A percentile compares a stretch with the other conserved stretches of the same genome.
These are phyloP conservation scores for Amphiprion percula DNA, from an alignment of 2,113 vertebrate species.

Conservation along the genomic window DNA sequence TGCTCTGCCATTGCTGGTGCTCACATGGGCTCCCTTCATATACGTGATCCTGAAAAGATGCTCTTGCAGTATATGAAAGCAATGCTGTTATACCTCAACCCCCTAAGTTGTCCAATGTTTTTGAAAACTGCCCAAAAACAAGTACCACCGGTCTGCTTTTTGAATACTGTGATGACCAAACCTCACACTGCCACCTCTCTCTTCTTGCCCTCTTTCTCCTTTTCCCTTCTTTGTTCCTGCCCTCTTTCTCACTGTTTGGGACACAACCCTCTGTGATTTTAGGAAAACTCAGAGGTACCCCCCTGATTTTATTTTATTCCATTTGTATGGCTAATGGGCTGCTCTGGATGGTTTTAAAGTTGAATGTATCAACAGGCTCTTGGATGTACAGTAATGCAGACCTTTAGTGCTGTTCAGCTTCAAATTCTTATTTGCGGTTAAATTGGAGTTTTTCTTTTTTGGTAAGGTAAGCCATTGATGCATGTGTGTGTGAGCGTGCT, in stretches of 20 bases:
- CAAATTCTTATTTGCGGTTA: conserved; percentile 33
- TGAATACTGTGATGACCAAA: conserved; percentile 49
- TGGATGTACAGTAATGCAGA: conserved; percentile 40
- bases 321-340: conserved; percentile 57
- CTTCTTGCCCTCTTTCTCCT: conserved; percentile 33
- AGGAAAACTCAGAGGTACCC: conserved; percentile 74
- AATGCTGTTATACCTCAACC: conserved; percentile 42
- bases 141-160: conserved; percentile 51
- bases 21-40: conserved; percentile 59
- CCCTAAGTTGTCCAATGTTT: conserved; percentile 38
- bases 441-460: conserved; percentile 52
- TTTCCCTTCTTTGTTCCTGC: conserved; percentile 34
- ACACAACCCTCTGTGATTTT: conserved; percentile 72
- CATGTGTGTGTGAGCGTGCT: conserved; percentile 34
- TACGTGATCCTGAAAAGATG: conserved; percentile 65
- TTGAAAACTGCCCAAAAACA: conserved; percentile 50
- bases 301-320: conserved; percentile 30
- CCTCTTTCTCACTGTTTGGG: conserved; percentile 62
- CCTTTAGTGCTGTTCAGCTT: conserved; percentile 29
- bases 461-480: conserved; percentile 71
- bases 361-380: conserved; percentile 46
- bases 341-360: conserved; percentile 43
- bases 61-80: conserved; percentile 58
- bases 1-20: conserved; percentile 31
- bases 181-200: conserved; percentile 60